Evolutionary conservation across 2,113 vertebrate species (phyloP).

Genomic region (Ageneiosus marmoratus): DNA sequence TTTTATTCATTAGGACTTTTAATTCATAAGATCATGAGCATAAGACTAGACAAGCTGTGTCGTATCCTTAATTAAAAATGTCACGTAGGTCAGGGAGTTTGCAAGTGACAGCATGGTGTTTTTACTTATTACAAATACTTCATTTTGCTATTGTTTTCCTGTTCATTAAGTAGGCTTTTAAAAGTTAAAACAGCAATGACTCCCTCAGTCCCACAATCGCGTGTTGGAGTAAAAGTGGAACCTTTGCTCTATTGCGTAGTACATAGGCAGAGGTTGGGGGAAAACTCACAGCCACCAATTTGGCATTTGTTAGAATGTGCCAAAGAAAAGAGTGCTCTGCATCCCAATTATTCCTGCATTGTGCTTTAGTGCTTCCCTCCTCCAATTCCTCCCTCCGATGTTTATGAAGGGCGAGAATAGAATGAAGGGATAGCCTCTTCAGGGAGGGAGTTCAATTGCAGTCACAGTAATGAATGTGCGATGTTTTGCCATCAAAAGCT

Average conservation of each 20-base stretch:
- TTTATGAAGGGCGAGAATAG: conserved; percentile 35
- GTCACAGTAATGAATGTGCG: conserved; percentile 50
- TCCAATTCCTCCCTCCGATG: neutral
- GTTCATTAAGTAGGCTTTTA: conserved; percentile 11
- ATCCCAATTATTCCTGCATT: conserved; percentile 35
- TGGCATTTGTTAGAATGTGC: conserved; percentile 36
- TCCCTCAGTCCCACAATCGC: conserved; percentile 4
- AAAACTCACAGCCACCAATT: conserved; percentile 27
- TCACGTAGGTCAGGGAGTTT: neutral
- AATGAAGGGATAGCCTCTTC: conserved; percentile 42
- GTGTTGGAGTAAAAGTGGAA: conserved; percentile 21
- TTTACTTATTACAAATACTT: neutral
- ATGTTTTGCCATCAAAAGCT: conserved; percentile 42
- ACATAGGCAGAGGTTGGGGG: conserved; percentile 36
- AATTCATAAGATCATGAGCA: neutral
- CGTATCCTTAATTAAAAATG: conserved; percentile 24
- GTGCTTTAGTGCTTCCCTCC: neutral
- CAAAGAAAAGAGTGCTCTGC: conserved; percentile 33
- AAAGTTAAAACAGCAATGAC: neutral
- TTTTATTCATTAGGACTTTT: conserved; percentile 5
- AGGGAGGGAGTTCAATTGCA: conserved; percentile 46
- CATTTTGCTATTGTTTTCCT: conserved; percentile 1
- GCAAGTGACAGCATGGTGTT: neutral
- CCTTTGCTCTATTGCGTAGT: conserved; percentile 3
- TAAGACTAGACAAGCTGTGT: neutral